A percentile compares a stretch with the other conserved stretches of the same genome.
phyloP scores from a whole-genome alignment of 2,113 vertebrate genomes.

The Petrocephalus microphthalmus region DNA sequence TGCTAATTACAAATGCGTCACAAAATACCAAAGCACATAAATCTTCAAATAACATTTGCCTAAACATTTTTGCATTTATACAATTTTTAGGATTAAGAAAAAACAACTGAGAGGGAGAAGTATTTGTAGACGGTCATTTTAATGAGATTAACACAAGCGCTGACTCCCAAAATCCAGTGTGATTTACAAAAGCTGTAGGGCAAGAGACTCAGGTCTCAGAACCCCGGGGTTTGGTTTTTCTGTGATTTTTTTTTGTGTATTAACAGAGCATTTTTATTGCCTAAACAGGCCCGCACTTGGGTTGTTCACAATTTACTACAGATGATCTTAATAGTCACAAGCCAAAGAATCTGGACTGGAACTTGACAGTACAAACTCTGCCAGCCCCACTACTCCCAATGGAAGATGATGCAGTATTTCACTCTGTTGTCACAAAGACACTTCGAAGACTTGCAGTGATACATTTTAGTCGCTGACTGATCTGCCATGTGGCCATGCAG shows the following conservation, averaged over 20 bases:
- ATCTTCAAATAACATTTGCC: neutral
- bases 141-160: neutral
- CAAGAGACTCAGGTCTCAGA: neutral
- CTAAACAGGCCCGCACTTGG: neutral
- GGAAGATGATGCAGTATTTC: neutral
- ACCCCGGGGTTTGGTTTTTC: neutral
- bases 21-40: neutral
- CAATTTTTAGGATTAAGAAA: neutral
- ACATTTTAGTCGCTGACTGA: neutral
- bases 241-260: neutral
- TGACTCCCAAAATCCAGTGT: neutral
- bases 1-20: neutral
- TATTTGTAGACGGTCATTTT: neutral
- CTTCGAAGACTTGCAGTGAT: neutral
- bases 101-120: neutral
- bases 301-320: neutral
- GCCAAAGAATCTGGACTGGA: neutral
- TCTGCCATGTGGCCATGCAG: neutral
- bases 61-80: neutral
- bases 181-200: neutral
- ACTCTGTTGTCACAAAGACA: neutral
- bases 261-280: neutral
- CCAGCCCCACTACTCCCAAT: neutral
- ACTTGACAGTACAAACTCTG: too few relatives aligned
- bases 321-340: neutral